phyloP scores from a whole-genome alignment of 2,888 invertebrate genomes.

The Lithophane ornitopus region DNA sequence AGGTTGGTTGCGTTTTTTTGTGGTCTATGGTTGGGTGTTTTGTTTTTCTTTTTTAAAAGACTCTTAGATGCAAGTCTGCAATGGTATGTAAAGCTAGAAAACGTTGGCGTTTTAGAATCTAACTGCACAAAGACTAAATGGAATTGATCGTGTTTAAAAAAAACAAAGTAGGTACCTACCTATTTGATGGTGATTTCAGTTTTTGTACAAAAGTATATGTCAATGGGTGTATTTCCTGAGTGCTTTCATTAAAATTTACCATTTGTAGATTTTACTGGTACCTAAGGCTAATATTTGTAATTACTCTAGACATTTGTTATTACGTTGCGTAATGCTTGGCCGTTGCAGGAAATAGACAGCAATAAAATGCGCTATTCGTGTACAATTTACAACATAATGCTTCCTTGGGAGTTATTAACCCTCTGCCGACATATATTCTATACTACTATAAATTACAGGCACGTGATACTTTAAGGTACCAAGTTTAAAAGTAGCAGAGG shows the following conservation, averaged over 20 bases:
- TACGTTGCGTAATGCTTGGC: slow-evolving; percentile 16
- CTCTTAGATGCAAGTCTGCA: not conserved
- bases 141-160: not conserved
- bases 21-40: slow-evolving; percentile 18
- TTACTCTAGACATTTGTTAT: slow-evolving; percentile 17
- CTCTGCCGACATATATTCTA: not conserved
- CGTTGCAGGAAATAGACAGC: slow-evolving; percentile 39
- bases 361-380: slow-evolving; percentile 31
- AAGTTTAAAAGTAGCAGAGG: slow-evolving; percentile 12
- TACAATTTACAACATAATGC: slow-evolving; percentile 27
- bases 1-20: slow-evolving; percentile 24
- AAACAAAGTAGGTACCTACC: not conserved
- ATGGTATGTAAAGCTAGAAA: not conserved
- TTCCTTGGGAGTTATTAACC: slow-evolving; percentile 9
- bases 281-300: slow-evolving; percentile 12
- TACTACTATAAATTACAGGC: not conserved
- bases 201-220: too few species aligned
- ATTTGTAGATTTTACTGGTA: slow-evolving; percentile 3
- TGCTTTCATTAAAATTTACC: slow-evolving; percentile 11
- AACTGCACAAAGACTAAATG: not conserved
- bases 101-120: not conserved
- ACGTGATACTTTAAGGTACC: not conserved
- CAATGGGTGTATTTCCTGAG: slow-evolving; percentile 41
- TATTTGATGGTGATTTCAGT: too few species aligned
- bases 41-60: not conserved